Base-by-base conservation (phyloP, 64 coral and sea anemone species). In the Montipora foliosa region DNA sequence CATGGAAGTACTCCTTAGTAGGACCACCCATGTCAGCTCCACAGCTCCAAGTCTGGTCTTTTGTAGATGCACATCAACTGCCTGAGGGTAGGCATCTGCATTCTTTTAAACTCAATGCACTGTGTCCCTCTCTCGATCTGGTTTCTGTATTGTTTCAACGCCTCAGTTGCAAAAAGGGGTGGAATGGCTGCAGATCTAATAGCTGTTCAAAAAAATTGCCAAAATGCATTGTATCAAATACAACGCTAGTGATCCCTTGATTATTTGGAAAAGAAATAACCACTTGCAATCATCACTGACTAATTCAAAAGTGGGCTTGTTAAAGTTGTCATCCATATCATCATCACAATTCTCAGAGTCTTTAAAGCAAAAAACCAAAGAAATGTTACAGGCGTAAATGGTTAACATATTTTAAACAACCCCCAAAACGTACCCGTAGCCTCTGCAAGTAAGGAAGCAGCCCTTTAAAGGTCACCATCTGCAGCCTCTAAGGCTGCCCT, bases 31-130 rank as follows among this genome's bases (percentile, higher is more conserved):
- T n/a, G 60, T 94, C 93, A 50, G 93, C 93, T 45, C 79, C 87
- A 49, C 47, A 60, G 49, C 90, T 87, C 29, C 80, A 84, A 15
- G 13, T 83, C 83, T 49, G 93, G 64, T 57, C 76, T 47, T 77
- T 90, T 94, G 68, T 89, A 89, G n/a, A 94, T 83, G 22, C 76
- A 59, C 93, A 94, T 89, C 15, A 94, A 52, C 72, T 89, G 93
- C 49, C 71, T 59, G 17, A 94, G 49, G 12, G 25, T 25, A 10
- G 93, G 89, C 47, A 15, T 79, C 24, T 94, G 93, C 86, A 94
- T 89, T 49, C 92, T 80, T 47, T 94, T 94, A 59, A 88, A 88
- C 19, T 78, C 64, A 19, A 92, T 51, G 79, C 52, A 83, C 74
- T 82, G 46, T 49, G 79, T 82, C 49, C 46, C 78, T 80, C 47